Evolutionary conservation across 2,888 invertebrate genomes (phyloP), one percentile per base, ranked within the genome.

Genomic region (Fragum sueziense): DNA sequence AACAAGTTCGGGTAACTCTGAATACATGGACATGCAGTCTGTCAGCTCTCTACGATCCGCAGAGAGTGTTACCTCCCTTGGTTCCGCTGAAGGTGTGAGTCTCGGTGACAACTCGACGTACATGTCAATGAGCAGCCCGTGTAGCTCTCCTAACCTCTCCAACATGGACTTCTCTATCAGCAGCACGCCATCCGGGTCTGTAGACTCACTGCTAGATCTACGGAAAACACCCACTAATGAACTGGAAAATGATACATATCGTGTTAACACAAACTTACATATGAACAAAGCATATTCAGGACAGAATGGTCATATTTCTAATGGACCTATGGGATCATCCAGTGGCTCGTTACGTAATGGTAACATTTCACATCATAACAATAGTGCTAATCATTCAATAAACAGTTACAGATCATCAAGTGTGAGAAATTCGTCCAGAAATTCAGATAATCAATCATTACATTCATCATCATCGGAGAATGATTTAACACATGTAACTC

Each of bases 51-150:
- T 84, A 33, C 82, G 65, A 67, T 77, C 79, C 2, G 78, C 79
- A n/a, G 86, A 79, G 41, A 87, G 87, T 79, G 59, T 79, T 14
- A 85, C 72, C 67, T 87, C 87, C 34, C 54, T 87, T 25, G 83
- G 80, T 17, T 87, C 85, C 1, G 79, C 84, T 25, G 84, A 82
- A 14, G 79, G 82, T 71, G 71, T 87, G 22, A 87, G 86, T 72
- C 83, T 84, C 51, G 76, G 82, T 61, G 85, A 86, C 34, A 87
- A 86, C 65, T 70, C 88, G 9, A 88, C 89, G 0, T 87, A 89
- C 74, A 88, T 90, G 71, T 87, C 86, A 54, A 86, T 86, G 86
- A 82, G 87, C n/a, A 89, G 88, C 73, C 83, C 86, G 7, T 87
- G 86, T 79, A 87, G 87, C 31, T 89, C 90, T 9, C 89, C 89